Percentiles rank a stretch among this genome's conserved stretches.
phyloP scores from a whole-genome alignment of 1,140 invertebrate species.

The Anoplophora glabripennis region DNA sequence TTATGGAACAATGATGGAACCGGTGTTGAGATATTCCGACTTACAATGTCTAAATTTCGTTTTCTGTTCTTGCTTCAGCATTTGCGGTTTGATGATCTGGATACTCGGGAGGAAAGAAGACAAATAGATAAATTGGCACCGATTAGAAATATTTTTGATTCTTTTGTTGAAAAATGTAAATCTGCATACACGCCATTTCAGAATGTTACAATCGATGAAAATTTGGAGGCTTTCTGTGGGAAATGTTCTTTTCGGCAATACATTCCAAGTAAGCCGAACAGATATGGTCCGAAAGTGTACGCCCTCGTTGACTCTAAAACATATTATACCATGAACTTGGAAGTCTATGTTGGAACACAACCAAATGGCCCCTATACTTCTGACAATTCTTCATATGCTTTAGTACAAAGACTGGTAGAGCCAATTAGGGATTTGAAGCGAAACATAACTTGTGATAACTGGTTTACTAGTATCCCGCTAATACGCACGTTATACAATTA shows the following conservation, averaged over 20 bases:
- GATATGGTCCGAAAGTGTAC: slow-evolving; percentile 47
- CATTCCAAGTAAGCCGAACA: slow-evolving; percentile 45
- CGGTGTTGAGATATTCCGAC: slow-evolving; percentile 48
- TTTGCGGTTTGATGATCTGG: slow-evolving; percentile 51
- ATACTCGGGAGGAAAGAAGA: slow-evolving; percentile 39
- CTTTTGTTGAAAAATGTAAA: neutral
- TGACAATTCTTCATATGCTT: slow-evolving; percentile 1
- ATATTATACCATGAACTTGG: slow-evolving; percentile 40
- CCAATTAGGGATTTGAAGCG: slow-evolving; percentile 10
- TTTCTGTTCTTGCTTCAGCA: slow-evolving; percentile 52
- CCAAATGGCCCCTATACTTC: slow-evolving; percentile 34
- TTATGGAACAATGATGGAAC: slow-evolving; percentile 50
- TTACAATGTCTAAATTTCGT: slow-evolving; percentile 50
- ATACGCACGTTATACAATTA: slow-evolving; percentile 6
- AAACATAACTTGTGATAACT: slow-evolving; percentile 26
- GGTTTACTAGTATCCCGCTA: slow-evolving; percentile 22
- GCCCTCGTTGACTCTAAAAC: slow-evolving; percentile 40
- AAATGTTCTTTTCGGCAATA: slow-evolving; percentile 48
- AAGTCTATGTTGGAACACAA: slow-evolving; percentile 45
- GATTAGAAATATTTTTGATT: neutral
- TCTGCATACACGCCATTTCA: neutral
- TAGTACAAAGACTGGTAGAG: slow-evolving; percentile 16
- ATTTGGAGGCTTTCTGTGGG: slow-evolving; percentile 46
- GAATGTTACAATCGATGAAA: slow-evolving; percentile 46
- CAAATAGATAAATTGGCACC: neutral